A percentile compares a stretch with the other conserved stretches of the same genome.
phyloP scores from a whole-genome alignment of 2,888 invertebrate species.

The Rhodophaea formosa region DNA sequence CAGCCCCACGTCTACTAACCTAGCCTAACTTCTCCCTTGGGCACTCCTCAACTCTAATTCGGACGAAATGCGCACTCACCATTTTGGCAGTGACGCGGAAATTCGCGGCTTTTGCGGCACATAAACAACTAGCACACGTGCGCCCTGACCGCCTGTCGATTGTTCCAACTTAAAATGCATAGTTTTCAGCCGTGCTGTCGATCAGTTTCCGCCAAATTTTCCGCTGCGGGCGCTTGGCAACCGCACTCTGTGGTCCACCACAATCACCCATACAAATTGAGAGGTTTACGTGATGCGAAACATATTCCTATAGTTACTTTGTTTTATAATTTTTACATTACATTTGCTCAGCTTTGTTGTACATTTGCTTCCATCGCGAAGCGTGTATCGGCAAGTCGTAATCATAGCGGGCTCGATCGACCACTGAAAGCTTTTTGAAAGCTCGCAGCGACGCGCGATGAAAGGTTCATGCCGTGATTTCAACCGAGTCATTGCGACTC shows the following conservation, averaged over 20 bases:
- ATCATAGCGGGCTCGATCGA: slow-evolving; percentile 65
- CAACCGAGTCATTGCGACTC: slow-evolving; percentile 53
- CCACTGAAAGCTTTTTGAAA: slow-evolving; percentile 78
- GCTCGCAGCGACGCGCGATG: slow-evolving; percentile 67
- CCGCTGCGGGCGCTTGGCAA: slow-evolving; percentile 70
- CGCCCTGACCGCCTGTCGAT: slow-evolving; percentile 71
- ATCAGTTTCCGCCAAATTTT: slow-evolving; percentile 72
- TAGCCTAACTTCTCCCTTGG: slow-evolving; percentile 69
- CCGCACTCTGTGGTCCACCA: slow-evolving; percentile 57
- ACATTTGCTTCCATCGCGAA: slow-evolving; percentile 32
- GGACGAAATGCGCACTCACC: slow-evolving; percentile 51
- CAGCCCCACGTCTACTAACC: slow-evolving; percentile 60
- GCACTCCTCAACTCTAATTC: slow-evolving; percentile 69
- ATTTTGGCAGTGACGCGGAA: slow-evolving; percentile 74
- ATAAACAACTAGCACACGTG: slow-evolving; percentile 76
- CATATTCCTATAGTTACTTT: background rate
- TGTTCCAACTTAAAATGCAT: slow-evolving; percentile 75
- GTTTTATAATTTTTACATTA: slow-evolving; percentile 1
- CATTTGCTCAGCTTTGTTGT: slow-evolving; percentile 16
- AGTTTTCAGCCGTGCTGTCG: slow-evolving; percentile 68
- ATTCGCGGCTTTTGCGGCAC: slow-evolving; percentile 73
- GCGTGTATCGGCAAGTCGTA: slow-evolving; percentile 61
- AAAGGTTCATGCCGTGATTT: slow-evolving; percentile 68
- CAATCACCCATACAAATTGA: slow-evolving; percentile 55
- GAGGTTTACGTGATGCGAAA: slow-evolving; percentile 41